Evolutionary conservation across 2,888 invertebrate genomes (phyloP), one percentile per base, ranked within the genome.

Genomic region (Podotricha telesiphe): DNA sequence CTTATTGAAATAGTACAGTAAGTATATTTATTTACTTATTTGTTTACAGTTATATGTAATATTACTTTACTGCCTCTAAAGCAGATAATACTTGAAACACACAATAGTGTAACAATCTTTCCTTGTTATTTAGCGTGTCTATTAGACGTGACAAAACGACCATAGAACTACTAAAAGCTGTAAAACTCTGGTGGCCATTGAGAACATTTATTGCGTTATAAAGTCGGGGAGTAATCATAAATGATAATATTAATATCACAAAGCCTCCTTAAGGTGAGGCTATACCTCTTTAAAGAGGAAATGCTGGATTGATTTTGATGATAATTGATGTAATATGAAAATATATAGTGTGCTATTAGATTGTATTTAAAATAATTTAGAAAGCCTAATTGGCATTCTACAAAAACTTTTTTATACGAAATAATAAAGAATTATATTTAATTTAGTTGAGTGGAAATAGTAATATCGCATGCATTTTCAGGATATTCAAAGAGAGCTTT

Each of bases 201-300:
- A 70, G 56, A 71, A 58, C 70, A 69, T 77, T 77, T 77, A 77
- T 71, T 66, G 66, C 74, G 72, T 69, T 73, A 73, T 77, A 77
- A 77, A 77, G 69, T 61, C 69, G 56, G 65, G 61, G 64, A 69
- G 74, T 75, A 70, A 71, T 70, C 73, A 75, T 73, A 75, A 74
- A 74, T 73, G 71, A 76, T 74, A 74, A 69, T 75, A 71, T 73
- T 73, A 71, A 74, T 67, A 74, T 65, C 55, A 66, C 69, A 66
- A 70, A 73, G 69, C 68, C 67, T 70, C 55, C 22, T 66, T 66
- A 66, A 63, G 71, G 67, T 11, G 51, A 67, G 10, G 62, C 8
- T 34, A 11, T 13, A 5, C 0, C 2, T 48, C 22, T 58, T 15
- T n/a, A 6, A 5, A n/a, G 3, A 4, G 0, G 42, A 13, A 40